phyloP scores from a whole-genome alignment of 2,888 invertebrate genomes.

The Allolobophora icterica region DNA sequence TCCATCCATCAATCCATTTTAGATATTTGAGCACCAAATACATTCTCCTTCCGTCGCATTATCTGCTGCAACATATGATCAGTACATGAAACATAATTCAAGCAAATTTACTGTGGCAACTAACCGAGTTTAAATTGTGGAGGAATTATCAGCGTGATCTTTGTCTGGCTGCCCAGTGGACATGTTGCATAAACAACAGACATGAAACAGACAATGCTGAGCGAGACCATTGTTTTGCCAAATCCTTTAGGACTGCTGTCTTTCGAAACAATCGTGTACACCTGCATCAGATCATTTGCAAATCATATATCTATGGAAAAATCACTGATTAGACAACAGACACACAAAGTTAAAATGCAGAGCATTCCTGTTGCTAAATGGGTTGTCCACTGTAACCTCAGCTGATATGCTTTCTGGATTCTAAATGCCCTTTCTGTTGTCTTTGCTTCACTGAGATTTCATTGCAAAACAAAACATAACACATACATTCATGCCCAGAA shows the following conservation, averaged over 20 bases:
- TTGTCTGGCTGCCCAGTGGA: not conserved
- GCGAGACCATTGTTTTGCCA: not conserved
- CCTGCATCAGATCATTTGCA: slow-evolving; percentile 8
- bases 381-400: too few relatives aligned
- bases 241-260: not conserved
- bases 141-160: not conserved
- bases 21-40: not conserved
- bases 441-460: not conserved
- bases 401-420: not conserved
- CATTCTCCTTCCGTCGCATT: not conserved
- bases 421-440: not conserved
- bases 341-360: not conserved
- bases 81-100: not conserved
- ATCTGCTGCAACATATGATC: not conserved
- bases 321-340: not conserved
- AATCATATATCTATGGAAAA: not conserved
- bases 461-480: not conserved
- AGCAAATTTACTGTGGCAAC: not conserved
- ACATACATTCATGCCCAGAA: not conserved
- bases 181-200: slow-evolving; percentile 2
- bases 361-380: not conserved
- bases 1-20: not conserved
- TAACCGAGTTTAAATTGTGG: not conserved
- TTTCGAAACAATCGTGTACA: not conserved
- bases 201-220: slow-evolving; percentile 20